Evolutionary conservation across 2,888 invertebrate genomes (phyloP), one percentile per base, ranked within the genome.

Genomic region (Cybosia mesomella): DNA sequence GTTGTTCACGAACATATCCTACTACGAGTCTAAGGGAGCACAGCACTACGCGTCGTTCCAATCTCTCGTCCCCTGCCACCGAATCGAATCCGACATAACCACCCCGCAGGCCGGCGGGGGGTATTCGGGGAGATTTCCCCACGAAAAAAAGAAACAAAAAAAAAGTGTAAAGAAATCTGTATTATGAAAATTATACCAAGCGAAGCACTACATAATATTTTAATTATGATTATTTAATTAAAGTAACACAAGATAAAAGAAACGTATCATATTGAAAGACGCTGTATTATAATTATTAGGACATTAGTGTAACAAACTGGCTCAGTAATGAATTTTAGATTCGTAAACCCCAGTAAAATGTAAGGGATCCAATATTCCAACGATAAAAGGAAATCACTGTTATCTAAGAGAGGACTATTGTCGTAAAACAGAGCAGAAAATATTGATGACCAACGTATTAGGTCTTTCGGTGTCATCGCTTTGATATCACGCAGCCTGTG

Each of bases 371-470:
- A 68, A 72, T 71, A 68, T 64, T 64, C 36, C 15, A 59, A 66
- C 64, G 71, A 75, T 77, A 75, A 84, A 83, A 83, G 61, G 60
- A 72, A 81, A 83, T 83, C 80, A 81, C 79, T 80, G 76, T 73
- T 77, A 78, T 80, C 78, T 70, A 53, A 39, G 49, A 71, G 68
- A 63, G 66, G 70, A 73, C 74, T 71, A 71, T 71, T 73, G 74
- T 80, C 82, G 67, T 82, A 81, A 81, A 82, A 74, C 70, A 70
- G 75, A 76, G 72, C 80, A 76, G 67, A 74, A 82, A 83, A 82
- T 85, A 82, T 80, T 76, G 81, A 83, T 76, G 80, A 73, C 75
- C 74, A 60, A 68, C 70, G 79, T 78, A 77, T 80, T 74, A 79
- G 78, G 76, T 58, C 72, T 71, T 76, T 68, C 71, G 66, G 69